Conservation (phyloP, 2,888 invertebrate species). For the Aphodius granarius region DNA sequence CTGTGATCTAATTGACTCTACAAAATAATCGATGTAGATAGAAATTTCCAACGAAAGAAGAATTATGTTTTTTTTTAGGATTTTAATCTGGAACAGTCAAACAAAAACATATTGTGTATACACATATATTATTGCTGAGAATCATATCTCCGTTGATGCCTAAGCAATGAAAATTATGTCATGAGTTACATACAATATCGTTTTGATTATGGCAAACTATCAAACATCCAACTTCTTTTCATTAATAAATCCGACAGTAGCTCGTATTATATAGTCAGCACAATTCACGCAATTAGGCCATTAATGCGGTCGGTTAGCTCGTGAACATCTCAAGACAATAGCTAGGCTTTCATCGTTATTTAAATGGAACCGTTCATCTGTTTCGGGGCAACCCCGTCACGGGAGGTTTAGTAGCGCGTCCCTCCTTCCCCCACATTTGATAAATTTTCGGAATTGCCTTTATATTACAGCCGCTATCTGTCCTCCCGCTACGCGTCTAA, state of each 20-base stretch:
- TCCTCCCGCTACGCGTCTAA: constrained; percentile 12
- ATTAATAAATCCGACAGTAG: no score
- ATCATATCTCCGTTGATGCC: no score
- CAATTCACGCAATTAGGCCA: not conserved
- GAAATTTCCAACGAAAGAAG: no score
- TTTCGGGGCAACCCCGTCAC: not conserved
- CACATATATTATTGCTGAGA: no score
- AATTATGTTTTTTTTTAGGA: no score
- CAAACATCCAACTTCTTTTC: no score
- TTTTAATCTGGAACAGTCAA: not conserved
- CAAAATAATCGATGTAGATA: no score
- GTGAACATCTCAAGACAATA: not conserved
- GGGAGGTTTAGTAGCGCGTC: not conserved
- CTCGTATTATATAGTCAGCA: not conserved
- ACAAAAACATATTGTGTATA: not conserved
- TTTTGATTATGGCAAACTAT: no score
- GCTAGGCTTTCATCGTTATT: not conserved
- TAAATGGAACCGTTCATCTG: not conserved
- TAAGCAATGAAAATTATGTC: no score
- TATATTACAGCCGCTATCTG: constrained; percentile 23
- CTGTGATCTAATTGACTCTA: not conserved
- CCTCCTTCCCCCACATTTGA: not conserved
- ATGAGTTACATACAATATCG: not conserved
- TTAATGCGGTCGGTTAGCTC: not conserved
- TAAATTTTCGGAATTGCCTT: constrained; percentile 24